phyloP scores from a whole-genome alignment of 2,888 invertebrate species.

The Phoronis australis region DNA sequence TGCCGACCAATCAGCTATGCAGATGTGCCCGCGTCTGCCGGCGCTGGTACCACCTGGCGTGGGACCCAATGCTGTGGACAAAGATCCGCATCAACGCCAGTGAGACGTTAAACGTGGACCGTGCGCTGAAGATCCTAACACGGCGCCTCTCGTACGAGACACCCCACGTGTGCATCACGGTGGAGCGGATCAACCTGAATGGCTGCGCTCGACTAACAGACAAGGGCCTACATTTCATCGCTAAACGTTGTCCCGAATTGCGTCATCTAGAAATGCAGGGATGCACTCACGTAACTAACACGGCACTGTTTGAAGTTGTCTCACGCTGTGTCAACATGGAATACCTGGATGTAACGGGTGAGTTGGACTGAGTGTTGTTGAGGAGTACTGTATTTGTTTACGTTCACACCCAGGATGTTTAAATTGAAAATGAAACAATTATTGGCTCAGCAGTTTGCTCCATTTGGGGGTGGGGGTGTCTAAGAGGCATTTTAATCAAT shows the following conservation, averaged over 20 bases:
- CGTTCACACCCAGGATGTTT: no score
- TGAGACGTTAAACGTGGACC: conserved; percentile 62
- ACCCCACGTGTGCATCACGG: conserved; percentile 65
- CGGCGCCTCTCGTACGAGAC: conserved; percentile 64
- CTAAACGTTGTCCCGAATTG: conserved; percentile 74
- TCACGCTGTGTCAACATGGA: conserved; percentile 75
- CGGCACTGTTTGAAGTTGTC: conserved; percentile 71
- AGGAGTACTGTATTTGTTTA: no score
- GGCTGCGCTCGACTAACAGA: conserved; percentile 71
- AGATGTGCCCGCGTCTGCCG: conserved; percentile 69
- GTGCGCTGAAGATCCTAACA: conserved; percentile 59
- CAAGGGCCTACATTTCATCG: conserved; percentile 69
- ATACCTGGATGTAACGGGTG: conserved; percentile 80
- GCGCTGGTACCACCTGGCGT: conserved; percentile 70
- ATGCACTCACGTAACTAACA: conserved; percentile 69
- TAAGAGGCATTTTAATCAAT: no score
- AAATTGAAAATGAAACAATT: no score
- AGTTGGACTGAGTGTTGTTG: no score
- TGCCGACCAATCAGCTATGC: conserved; percentile 68
- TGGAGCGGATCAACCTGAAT: conserved; percentile 64
- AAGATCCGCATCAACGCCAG: conserved; percentile 64
- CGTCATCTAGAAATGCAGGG: conserved; percentile 75
- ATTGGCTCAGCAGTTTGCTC: no score
- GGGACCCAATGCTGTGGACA: conserved; percentile 74
- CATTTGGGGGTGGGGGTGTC: no score